Evolutionary conservation across 1,140 invertebrate species (phyloP).

Genomic region (Diploscapter pachys): DNA sequence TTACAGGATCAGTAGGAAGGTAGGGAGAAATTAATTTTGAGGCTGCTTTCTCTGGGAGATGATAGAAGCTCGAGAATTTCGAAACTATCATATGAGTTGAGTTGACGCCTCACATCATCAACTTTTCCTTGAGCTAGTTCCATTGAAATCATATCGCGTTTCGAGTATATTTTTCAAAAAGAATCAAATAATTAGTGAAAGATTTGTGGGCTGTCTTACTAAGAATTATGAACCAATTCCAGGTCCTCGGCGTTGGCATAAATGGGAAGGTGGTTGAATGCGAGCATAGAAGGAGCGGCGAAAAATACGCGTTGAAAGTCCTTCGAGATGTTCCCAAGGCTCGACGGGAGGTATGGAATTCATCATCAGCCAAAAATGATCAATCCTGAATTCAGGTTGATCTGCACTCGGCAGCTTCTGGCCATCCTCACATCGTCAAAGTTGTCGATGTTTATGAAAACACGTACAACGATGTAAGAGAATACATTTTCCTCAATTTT

Average conservation of each 20-base stretch:
- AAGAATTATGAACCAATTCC: conserved; percentile 13
- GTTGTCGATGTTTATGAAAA: conserved; percentile 96
- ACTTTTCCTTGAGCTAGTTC: conserved; percentile 18
- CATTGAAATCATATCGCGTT: conserved; percentile 16
- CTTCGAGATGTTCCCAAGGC: conserved; percentile 86
- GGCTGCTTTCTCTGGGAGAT: neutral
- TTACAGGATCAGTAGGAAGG: conserved; percentile 37
- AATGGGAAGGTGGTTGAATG: conserved; percentile 84
- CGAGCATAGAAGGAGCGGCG: conserved; percentile 68
- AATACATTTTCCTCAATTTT: too few species aligned
- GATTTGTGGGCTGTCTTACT: too few species aligned
- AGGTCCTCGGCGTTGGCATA: conserved; percentile 87
- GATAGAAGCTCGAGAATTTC: neutral
- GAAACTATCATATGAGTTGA: conserved; percentile 1
- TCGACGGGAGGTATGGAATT: conserved; percentile 71
- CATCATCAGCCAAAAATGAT: neutral
- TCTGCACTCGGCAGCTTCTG: conserved; percentile 84
- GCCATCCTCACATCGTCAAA: conserved; percentile 84
- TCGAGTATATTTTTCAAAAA: conserved; percentile 19
- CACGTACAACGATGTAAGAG: conserved; percentile 70
- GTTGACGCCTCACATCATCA: neutral
- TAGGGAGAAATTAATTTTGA: conserved; percentile 6
- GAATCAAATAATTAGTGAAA: conserved; percentile 1
- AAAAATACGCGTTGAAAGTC: conserved; percentile 84
- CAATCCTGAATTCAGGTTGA: conserved; percentile 65